phyloP scores from a whole-genome alignment of 2,113 vertebrate genomes.

The Thymallus thymallus region DNA sequence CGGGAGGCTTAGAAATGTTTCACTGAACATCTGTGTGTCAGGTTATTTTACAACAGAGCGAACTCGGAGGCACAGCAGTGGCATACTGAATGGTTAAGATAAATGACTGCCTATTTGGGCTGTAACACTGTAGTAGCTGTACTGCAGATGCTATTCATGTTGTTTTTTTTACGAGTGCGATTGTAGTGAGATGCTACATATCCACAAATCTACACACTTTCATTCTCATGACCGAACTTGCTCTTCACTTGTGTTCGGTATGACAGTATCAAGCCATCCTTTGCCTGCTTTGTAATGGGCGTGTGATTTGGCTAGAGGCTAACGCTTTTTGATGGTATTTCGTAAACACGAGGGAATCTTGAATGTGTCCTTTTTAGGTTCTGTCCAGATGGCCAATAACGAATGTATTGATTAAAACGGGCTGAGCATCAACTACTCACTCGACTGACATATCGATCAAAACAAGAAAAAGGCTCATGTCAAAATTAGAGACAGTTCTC shows the following conservation, averaged over 20 bases:
- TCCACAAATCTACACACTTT: neutral
- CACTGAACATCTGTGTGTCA: constrained; percentile 48
- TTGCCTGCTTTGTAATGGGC: constrained; percentile 2
- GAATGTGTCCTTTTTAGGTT: constrained; percentile 28
- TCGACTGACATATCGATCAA: constrained; percentile 23
- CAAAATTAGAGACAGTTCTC: constrained; percentile 35
- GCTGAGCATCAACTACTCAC: neutral
- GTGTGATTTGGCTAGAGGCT: constrained; percentile 19
- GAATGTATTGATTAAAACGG: constrained; percentile 35
- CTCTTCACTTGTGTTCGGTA: neutral
- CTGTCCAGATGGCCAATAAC: constrained; percentile 43
- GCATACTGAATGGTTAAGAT: constrained; percentile 1
- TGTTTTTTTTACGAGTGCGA: neutral
- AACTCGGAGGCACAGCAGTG: neutral
- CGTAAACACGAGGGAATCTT: constrained; percentile 33
- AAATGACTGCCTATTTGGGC: neutral
- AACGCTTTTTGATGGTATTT: constrained; percentile 27
- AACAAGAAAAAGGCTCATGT: neutral
- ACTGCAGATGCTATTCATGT: constrained; percentile 11
- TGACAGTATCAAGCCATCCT: neutral
- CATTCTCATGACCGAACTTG: neutral
- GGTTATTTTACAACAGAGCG: constrained; percentile 23
- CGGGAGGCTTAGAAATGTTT: constrained; percentile 56
- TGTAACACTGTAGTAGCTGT: neutral
- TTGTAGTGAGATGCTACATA: neutral